Evolutionary conservation across 1,140 invertebrate species (phyloP).

Genomic region (Nebria ingens): DNA sequence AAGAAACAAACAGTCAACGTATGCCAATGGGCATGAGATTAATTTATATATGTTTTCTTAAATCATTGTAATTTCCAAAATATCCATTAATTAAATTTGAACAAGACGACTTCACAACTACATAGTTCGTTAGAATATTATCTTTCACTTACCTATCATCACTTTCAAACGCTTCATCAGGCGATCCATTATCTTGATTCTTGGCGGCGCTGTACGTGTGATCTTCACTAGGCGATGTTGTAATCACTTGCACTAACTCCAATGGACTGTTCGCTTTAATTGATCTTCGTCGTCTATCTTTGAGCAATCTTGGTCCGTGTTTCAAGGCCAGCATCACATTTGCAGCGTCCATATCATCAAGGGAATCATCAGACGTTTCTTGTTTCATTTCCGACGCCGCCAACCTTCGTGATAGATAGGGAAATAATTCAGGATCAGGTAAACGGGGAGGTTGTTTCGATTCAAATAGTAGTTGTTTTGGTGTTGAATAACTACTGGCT

Average conservation of each 20-base stretch:
- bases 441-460: conserved; percentile 30
- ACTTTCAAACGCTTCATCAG: conserved; percentile 41
- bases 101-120: no score
- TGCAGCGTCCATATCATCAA: conserved; percentile 68
- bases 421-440: conserved; percentile 65
- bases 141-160: conserved; percentile 36
- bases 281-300: neutral
- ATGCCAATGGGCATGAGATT: no score
- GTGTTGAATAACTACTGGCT: conserved; percentile 28
- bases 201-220: conserved; percentile 59
- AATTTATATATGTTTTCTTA: conserved; percentile 12
- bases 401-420: conserved; percentile 59
- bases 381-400: conserved; percentile 39
- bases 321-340: conserved; percentile 73
- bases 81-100: no score
- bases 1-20: no score
- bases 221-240: conserved; percentile 64
- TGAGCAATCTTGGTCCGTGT: conserved; percentile 46
- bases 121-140: neutral
- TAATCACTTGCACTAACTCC: conserved; percentile 48
- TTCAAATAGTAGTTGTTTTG: neutral
- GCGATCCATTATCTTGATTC: conserved; percentile 26
- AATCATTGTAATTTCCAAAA: no score
- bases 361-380: conserved; percentile 36
- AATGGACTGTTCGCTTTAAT: neutral